Evolutionary conservation across 1,140 invertebrate species (phyloP), one percentile per base, ranked within the genome.

Genomic region (Trichomalopsis sarcophagae): DNA sequence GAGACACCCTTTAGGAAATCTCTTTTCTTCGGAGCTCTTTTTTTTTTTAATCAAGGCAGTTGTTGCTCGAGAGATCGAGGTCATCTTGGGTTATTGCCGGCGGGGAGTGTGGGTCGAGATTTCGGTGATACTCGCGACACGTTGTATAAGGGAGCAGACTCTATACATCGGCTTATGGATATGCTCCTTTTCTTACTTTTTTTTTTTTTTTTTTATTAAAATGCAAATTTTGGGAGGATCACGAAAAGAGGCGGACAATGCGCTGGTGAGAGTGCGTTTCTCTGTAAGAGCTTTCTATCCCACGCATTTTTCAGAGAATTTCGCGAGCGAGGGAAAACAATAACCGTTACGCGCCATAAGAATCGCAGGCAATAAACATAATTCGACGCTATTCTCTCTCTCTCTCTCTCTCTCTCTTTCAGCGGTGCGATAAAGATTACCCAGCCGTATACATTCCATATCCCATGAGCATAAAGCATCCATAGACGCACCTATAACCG

Each of bases 1-100:
- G 71, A 21, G 50, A 62, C 55, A 62, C 55, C 21, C 17, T 62
- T 62, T 62, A n/a, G 21, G 6, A 62, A 62, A 62, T 62, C 55
- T 50, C 47, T 50, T 17, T 50, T 50, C 47, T 17, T 50, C 79
- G 40, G 1, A 23, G 0, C 50, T 50, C 23, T 47, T 74, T 23
- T 27, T 75, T 55, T 83, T 84, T 84, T 84, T 84, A 84, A 84
- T 84, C 82, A 84, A 84, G 62, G 14, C 3, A 6, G 30, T 36
- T 23, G 2, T 36, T 23, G 6, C 50, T 27, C 27, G 27, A 27
- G 36, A 2, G 62, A 78, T 77, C 27, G 76, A 78, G 40, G 76
- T 84, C 44, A 78, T 84, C 79, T 73, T 81, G 27, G 80, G 55
- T 77, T 69, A 69, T 55, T 66, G 68, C 27, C 66, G 66, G 27